phyloP scores from a whole-genome alignment of 2,888 invertebrate genomes.

The Agrilus biguttatus region DNA sequence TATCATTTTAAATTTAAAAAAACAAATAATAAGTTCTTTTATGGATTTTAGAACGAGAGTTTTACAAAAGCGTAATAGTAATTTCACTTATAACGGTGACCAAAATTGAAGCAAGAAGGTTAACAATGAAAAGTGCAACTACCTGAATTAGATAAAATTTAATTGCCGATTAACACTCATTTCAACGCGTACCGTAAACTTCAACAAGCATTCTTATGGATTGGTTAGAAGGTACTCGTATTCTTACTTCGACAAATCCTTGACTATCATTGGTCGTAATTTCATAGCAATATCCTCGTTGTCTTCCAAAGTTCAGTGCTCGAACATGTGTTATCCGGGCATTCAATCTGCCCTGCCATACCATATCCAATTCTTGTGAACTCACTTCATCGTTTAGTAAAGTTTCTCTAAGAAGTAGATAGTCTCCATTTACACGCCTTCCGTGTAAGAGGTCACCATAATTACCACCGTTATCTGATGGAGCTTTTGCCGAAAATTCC shows the following conservation, averaged over 20 bases:
- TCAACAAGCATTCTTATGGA: constrained; percentile 4
- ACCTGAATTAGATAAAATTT: no score
- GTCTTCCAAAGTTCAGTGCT: constrained; percentile 6
- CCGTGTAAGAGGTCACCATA: constrained; percentile 6
- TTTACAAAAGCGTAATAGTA: no score
- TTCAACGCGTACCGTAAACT: constrained; percentile 1
- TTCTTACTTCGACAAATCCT: constrained; percentile 3
- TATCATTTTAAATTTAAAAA: no score
- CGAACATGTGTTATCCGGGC: constrained; percentile 5
- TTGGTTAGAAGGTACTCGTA: constrained; percentile 3
- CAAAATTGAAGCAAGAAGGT: no score
- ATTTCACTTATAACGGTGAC: no score
- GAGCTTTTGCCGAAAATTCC: not conserved
- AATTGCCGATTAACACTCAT: no score
- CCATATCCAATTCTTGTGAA: constrained; percentile 4
- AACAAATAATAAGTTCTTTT: no score
- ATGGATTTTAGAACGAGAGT: no score
- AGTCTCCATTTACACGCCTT: constrained; percentile 3
- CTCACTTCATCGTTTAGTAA: constrained; percentile 4
- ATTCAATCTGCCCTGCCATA: constrained; percentile 4
- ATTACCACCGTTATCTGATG: constrained; percentile 6
- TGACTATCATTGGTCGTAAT: constrained; percentile 2
- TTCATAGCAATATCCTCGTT: constrained; percentile 4
- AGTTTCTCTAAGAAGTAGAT: constrained; percentile 6
- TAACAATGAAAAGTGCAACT: no score